These are phyloP conservation scores for Pseudolycoriella hygida DNA, from an alignment of 2,888 invertebrate species.

Conservation along the genomic window DNA sequence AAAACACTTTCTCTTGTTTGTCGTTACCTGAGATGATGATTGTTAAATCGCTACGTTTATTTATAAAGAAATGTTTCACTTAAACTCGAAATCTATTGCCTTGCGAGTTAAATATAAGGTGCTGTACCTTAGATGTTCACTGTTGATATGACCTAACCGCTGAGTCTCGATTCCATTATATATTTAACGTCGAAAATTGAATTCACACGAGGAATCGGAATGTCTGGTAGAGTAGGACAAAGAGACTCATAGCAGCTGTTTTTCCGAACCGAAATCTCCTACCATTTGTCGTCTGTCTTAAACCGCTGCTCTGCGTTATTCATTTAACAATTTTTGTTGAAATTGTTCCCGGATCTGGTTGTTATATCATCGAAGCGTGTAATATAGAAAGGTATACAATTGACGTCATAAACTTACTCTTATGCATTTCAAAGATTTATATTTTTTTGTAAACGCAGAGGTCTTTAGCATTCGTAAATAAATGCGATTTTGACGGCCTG, in stretches of 20 bases:
- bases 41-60: not conserved
- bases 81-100: too few relatives aligned
- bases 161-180: too few relatives aligned
- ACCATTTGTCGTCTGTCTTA: too few relatives aligned
- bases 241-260: too few relatives aligned
- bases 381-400: not conserved
- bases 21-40: conserved; percentile 2
- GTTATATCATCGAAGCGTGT: too few relatives aligned
- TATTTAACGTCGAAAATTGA: too few relatives aligned
- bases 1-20: conserved; percentile 2
- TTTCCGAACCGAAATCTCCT: too few relatives aligned
- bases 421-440: not conserved
- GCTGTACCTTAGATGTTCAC: not conserved
- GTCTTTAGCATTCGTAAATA: not conserved
- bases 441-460: not conserved
- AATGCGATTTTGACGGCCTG: not conserved
- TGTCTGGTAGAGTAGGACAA: too few relatives aligned
- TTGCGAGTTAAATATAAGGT: not conserved
- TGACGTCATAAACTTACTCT: not conserved
- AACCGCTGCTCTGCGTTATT: too few relatives aligned
- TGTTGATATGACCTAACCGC: not conserved
- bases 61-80: not conserved
- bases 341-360: too few relatives aligned
- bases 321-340: too few relatives aligned
- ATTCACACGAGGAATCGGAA: too few relatives aligned